phyloP scores from a whole-genome alignment of 2,113 vertebrate species.

The Picathartes gymnocephalus region DNA sequence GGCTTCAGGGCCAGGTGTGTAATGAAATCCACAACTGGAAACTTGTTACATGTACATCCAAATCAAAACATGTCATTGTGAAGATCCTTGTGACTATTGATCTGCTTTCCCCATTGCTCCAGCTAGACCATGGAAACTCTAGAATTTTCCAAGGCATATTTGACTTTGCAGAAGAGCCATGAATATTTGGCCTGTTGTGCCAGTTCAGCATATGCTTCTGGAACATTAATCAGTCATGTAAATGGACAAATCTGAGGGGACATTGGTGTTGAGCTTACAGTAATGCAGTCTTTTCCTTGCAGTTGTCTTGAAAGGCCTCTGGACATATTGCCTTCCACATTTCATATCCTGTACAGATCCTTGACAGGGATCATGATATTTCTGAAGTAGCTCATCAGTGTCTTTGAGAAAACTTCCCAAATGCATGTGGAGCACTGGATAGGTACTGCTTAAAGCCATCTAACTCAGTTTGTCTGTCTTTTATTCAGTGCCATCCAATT shows the following conservation, averaged over 20 bases:
- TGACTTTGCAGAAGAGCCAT: not conserved
- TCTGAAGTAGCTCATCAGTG: not conserved
- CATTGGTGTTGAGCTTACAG: not conserved
- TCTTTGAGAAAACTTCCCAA: conserved; percentile 18
- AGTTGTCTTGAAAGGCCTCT: conserved; percentile 23
- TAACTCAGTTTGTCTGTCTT: not conserved
- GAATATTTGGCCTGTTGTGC: not conserved
- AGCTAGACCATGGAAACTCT: not conserved
- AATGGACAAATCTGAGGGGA: not conserved
- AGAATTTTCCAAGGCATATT: not conserved
- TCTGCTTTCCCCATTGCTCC: not conserved
- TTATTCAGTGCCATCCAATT: not conserved
- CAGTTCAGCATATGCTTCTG: not conserved
- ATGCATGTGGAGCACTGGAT: not conserved
- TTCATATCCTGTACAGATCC: not conserved
- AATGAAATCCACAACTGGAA: not conserved
- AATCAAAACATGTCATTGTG: accelerated
- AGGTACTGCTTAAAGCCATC: not conserved
- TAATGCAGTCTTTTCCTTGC: conserved; percentile 17
- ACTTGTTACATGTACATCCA: not conserved
- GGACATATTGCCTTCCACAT: not conserved
- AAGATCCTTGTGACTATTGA: not conserved
- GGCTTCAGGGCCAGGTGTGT: not conserved
- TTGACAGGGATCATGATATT: not conserved
- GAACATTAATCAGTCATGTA: not conserved